Conservation (phyloP, 2,113 vertebrate species). For the Leptosomus discolor region DNA sequence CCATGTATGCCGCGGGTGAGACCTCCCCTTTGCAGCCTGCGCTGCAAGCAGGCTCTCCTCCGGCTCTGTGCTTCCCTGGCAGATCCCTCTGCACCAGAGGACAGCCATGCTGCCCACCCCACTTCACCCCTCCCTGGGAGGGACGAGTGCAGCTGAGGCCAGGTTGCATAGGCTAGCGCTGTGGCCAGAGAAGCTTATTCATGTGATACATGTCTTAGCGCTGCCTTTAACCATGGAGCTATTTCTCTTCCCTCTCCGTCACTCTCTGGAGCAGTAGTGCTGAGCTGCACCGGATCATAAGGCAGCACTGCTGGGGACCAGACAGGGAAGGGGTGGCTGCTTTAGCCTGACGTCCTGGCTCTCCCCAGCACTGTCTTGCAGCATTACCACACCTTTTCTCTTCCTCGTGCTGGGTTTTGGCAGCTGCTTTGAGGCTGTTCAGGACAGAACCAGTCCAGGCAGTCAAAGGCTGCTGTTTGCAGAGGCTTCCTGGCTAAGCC, state of each 20-base stretch:
- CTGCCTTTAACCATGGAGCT: neutral
- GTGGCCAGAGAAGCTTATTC: too few species aligned
- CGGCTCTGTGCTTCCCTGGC: neutral
- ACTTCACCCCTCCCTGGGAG: neutral
- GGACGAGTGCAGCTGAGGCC: accelerated
- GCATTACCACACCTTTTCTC: neutral
- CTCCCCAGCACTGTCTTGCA: neutral
- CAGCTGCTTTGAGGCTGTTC: neutral
- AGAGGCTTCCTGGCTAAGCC: neutral
- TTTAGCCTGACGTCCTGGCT: neutral
- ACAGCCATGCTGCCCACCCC: neutral
- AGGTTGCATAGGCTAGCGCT: neutral
- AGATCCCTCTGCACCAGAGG: accelerated
- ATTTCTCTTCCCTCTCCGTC: neutral
- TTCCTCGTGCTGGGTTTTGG: neutral
- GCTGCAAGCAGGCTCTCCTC: neutral
- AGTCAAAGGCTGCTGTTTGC: conserved; percentile 13
- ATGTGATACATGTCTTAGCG: neutral
- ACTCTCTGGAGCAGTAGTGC: neutral
- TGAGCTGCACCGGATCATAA: neutral
- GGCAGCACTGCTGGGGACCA: neutral
- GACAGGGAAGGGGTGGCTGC: neutral
- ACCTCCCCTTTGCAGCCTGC: neutral
- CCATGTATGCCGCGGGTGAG: accelerated
- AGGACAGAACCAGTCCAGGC: conserved; percentile 36